Evolutionary conservation across 2,113 vertebrate species (phyloP).

Genomic region (Puma concolor): DNA sequence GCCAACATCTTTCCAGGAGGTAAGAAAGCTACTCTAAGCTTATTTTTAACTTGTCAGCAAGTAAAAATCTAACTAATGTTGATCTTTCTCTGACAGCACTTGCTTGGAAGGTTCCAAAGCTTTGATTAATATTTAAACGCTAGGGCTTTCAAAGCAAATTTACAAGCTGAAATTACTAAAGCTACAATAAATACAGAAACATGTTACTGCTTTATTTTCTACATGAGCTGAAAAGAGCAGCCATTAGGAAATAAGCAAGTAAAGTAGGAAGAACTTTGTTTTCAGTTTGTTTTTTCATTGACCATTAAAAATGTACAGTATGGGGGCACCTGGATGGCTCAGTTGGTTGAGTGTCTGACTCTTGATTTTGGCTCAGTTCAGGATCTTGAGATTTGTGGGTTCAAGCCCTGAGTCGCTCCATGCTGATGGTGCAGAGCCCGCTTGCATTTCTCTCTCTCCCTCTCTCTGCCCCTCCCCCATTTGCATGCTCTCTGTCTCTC

Average conservation of each 20-base stretch:
- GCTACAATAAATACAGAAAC: conserved; percentile 57
- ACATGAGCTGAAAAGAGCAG: conserved; percentile 10
- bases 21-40: conserved; percentile 34
- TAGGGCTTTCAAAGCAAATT: conserved; percentile 71
- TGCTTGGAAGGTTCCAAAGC: conserved; percentile 45
- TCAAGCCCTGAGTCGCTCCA: no score
- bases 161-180: conserved; percentile 68
- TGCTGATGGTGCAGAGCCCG: no score
- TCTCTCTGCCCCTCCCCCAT: no score
- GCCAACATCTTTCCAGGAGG: not conserved
- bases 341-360: no score
- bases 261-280: not conserved
- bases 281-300: not conserved
- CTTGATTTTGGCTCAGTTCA: no score
- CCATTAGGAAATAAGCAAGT: not conserved
- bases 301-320: not conserved
- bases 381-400: no score
- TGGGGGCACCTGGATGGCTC: no score
- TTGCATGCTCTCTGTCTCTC: no score
- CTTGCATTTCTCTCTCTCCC: no score
- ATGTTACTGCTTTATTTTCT: conserved; percentile 59
- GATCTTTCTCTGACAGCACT: conserved; percentile 71
- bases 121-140: conserved; percentile 77
- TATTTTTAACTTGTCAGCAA: conserved; percentile 71
- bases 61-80: conserved; percentile 68